Evolutionary conservation across 2,888 invertebrate species (phyloP), one percentile per base, ranked within the genome.

Genomic region (Tubulanus polymorphus): DNA sequence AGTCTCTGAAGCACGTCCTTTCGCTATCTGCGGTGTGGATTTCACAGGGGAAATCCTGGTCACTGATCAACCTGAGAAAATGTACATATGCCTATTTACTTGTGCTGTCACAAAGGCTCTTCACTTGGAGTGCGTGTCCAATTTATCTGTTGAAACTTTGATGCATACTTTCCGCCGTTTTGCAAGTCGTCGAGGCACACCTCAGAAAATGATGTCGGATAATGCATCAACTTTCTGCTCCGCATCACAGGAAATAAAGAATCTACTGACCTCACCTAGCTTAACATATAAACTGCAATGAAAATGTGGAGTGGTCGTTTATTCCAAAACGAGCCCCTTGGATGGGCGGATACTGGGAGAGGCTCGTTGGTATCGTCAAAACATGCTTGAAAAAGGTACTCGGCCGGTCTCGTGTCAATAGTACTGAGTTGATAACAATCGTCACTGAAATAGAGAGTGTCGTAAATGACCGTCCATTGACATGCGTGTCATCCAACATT

Each of bases 291-390:
- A 41, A 57, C 12, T 49, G 3, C 5, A 35, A 28, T 18, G 28
- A 41, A 30, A 53, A 53, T 29, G 54, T 55, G 2, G 48, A 52
- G 6, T 62, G 60, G 60, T 32, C 48, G 35, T 59, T 64, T 41
- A 62, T 64, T 35, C 55, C 59, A 2, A 55, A 55, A 27, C 1
- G 62, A 12, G 58, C 60, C 3, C 58, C 60, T 1, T 60, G 56
- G 60, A 62, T 52, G 47, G 62, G 62, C 3, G 65, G 62, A 32
- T 62, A 52, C 29, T 63, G 60, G 60, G 59, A 63, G 45, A 41
- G 59, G 12, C 45, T 60, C 15, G 53, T 60, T 10, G 49, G 60
- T 23, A 26, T 58, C 1, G 54, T 57, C 15, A 60, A 62, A 51
- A 53, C 52, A 1, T 23, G 47, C 1, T 23, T 64, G 10, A 60